phyloP scores from a whole-genome alignment of 2,797 vertebrate species.

The Pelobates cultripes region DNA sequence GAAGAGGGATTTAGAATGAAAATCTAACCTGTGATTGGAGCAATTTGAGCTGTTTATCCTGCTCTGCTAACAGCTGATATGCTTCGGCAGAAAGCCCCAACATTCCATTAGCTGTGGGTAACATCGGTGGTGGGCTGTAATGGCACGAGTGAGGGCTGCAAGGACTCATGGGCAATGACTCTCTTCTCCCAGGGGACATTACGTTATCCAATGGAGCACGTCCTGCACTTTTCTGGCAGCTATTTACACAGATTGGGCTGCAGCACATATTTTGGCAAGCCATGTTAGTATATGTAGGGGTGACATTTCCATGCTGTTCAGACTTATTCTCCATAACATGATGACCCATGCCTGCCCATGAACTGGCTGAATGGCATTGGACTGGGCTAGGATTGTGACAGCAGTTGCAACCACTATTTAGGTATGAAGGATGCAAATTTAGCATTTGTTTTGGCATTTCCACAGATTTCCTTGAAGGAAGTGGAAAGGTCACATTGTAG shows the following conservation, averaged over 20 bases:
- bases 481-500: constrained; percentile 61
- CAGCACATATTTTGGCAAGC: constrained; percentile 66
- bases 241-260: constrained; percentile 65
- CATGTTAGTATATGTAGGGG: constrained; percentile 59
- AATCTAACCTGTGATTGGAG: constrained; percentile 89
- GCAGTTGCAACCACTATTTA: constrained; percentile 71
- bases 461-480: constrained; percentile 61
- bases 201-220: constrained; percentile 52
- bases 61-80: constrained; percentile 84
- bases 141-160: constrained; percentile 60
- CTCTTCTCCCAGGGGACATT: constrained; percentile 57
- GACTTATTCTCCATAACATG: constrained; percentile 46
- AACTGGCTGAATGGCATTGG: constrained; percentile 64
- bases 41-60: constrained; percentile 89
- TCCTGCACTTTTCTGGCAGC: constrained; percentile 61
- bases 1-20: too few relatives aligned
- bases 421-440: constrained; percentile 61
- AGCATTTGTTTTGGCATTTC: constrained; percentile 74
- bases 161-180: constrained; percentile 52
- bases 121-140: constrained; percentile 53
- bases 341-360: constrained; percentile 68
- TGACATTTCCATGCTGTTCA: constrained; percentile 63
- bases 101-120: constrained; percentile 66
- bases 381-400: constrained; percentile 64
- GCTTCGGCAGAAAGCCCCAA: constrained; percentile 79